Conservation (phyloP, 2,113 vertebrate genomes). For the Vireo altiloquus region DNA sequence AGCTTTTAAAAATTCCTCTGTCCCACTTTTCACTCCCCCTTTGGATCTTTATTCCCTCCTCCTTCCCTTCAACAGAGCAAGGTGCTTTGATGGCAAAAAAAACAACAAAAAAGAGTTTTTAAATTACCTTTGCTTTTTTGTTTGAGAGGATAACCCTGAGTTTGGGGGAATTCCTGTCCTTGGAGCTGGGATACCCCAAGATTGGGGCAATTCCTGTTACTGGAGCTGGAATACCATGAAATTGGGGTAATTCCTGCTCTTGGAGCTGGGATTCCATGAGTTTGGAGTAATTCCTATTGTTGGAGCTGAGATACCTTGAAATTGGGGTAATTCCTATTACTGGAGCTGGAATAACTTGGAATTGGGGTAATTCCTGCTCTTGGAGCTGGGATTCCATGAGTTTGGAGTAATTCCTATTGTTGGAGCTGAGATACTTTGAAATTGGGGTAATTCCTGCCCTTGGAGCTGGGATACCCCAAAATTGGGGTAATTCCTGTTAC, state of each 20-base stretch:
- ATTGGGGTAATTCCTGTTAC: neutral
- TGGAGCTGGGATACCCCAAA: neutral
- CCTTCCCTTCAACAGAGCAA: slow-evolving; percentile 31
- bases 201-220: neutral
- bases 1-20: neutral
- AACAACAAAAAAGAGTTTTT: neutral
- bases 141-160: neutral
- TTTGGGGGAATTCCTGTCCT: neutral
- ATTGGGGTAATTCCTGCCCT: neutral
- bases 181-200: neutral
- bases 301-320: neutral
- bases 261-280: neutral
- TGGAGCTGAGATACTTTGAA: neutral
- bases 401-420: accelerated
- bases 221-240: neutral
- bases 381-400: neutral
- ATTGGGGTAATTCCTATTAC: neutral
- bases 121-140: slow-evolving; percentile 1
- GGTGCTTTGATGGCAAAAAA: slow-evolving; percentile 34
- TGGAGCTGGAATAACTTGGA: neutral
- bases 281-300: neutral
- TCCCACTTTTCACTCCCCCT: slow-evolving; percentile 1
- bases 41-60: slow-evolving; percentile 35
- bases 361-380: neutral
- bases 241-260: neutral